These are phyloP conservation scores for Patagioenas fasciata DNA, from an alignment of 2,113 vertebrate genomes.

Conservation along the genomic window DNA sequence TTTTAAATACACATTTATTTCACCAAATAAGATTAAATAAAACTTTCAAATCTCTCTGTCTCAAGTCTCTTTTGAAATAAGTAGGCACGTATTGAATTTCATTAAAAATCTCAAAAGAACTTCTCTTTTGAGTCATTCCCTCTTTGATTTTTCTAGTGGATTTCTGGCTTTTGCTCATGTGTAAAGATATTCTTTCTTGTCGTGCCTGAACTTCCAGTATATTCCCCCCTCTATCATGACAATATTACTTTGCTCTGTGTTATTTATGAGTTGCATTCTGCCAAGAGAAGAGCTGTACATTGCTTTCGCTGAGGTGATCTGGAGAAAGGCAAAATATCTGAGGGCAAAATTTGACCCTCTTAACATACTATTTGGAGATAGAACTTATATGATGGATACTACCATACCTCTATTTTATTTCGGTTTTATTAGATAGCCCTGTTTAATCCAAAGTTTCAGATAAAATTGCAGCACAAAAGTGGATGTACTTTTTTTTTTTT, in stretches of 20 bases:
- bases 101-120: slow-evolving; percentile 34
- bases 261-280: neutral
- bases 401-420: neutral
- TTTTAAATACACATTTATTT: slow-evolving; percentile 39
- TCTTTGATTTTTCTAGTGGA: slow-evolving; percentile 2
- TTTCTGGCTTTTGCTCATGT: neutral
- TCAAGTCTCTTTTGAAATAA: slow-evolving; percentile 44
- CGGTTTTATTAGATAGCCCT: neutral
- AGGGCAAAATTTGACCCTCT: neutral
- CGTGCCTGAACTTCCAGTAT: neutral
- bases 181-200: neutral
- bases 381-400: neutral
- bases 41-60: neutral
- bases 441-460: neutral
- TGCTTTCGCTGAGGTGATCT: neutral
- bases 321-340: neutral
- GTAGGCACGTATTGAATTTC: neutral
- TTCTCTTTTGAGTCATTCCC: neutral
- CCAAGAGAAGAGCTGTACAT: neutral
- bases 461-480: neutral
- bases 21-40: slow-evolving; percentile 17
- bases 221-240: neutral
- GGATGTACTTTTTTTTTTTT: neutral
- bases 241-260: neutral
- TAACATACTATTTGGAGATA: neutral